Base-by-base conservation (phyloP, 2,797 vertebrate genomes). In the Ctenopoma multispine region DNA sequence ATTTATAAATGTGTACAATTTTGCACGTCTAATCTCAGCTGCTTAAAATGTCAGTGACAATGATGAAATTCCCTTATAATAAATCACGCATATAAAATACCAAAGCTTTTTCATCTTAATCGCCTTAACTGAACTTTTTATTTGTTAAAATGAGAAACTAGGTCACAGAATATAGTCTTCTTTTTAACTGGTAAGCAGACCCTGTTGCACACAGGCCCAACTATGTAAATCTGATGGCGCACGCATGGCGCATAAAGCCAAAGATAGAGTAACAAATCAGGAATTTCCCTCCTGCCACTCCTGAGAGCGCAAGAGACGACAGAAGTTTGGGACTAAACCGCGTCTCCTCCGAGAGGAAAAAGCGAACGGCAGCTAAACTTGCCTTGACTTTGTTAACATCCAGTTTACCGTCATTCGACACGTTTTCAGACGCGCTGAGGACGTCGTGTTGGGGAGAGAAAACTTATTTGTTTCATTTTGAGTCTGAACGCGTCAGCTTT, bases 201-300 rank as follows among this genome's bases (percentile, higher is more conserved):
- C 83, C 77, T 68, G 84, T 56, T 84, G 89, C 88, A 24, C 83
- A 41, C 69, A 72, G 76, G 79, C 86, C 83, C 7, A 9, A 4
- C 44, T 51, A 64, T 84, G 90, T 70, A 86, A 66, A 87, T 84
- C 48, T 82, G 86, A 84, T 90, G 90, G 90, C 89, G 89, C 88
- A 91, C 85, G 80, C 84, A 83, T 73, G 84, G 88, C 87, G 87
- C 88, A 79, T 86, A 75, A 71, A 86, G 91, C 91, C 93, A 93
- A 93, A 92, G 87, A 93, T 89, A 92, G 93, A 95, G 92, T 93
- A 94, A 93, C 90, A 94, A 92, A 95, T 93, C 92, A 94, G 94
- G 94, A 94, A 95, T 95, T 93, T 94, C 92, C 92, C 92, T 93
- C 85, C 84, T 93, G 91, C 94, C 92, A 93, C 93, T 94, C 93